phyloP scores from a whole-genome alignment of 2,113 vertebrate species.

The Chauna torquata region DNA sequence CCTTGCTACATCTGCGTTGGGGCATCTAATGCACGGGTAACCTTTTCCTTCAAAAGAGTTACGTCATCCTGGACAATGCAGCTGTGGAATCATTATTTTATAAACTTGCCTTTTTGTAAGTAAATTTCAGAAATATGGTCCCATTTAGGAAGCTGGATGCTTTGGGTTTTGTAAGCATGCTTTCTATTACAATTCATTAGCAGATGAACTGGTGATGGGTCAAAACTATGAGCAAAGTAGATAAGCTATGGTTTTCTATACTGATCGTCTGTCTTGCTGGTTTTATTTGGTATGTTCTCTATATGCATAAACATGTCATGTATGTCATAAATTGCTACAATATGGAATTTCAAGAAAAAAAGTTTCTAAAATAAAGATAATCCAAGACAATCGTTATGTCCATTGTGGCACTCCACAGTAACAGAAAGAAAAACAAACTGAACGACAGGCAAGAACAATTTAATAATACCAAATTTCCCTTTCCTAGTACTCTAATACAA shows the following conservation, averaged over 20 bases:
- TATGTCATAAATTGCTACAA: neutral
- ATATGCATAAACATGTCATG: neutral
- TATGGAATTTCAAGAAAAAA: neutral
- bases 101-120: neutral
- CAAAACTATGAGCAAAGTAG: neutral
- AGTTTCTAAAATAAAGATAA: neutral
- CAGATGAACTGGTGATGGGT: neutral
- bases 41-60: neutral
- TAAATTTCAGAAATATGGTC: slow-evolving; percentile 5
- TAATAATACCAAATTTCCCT: neutral
- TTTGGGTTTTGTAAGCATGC: neutral
- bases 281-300: neutral
- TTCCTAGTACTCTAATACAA: neutral
- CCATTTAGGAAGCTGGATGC: neutral
- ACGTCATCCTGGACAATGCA: neutral
- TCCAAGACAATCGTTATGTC: neutral
- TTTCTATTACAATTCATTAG: slow-evolving; percentile 30
- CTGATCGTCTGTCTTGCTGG: neutral
- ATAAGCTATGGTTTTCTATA: neutral
- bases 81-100: neutral
- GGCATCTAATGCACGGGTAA: neutral
- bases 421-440: neutral
- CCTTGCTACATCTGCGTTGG: neutral
- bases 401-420: neutral
- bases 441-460: neutral